Conservation (phyloP, 2,797 vertebrate species). For the Syngnathus rostellatus region DNA sequence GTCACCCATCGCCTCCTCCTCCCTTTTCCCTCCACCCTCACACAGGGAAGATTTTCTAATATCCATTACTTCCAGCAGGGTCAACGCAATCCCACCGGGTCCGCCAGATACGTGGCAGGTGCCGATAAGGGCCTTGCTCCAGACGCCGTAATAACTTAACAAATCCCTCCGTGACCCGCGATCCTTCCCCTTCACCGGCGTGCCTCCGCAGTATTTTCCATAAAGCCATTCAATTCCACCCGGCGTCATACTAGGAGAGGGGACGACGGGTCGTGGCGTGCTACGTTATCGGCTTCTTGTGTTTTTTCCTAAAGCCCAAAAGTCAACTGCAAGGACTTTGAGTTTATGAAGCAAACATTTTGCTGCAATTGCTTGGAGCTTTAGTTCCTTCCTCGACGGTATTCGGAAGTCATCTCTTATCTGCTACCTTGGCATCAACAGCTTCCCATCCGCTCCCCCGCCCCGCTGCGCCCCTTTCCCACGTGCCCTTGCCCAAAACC, state of each 20-base stretch:
- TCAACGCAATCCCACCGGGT: conserved; percentile 72
- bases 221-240: conserved; percentile 69
- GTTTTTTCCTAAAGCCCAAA: not conserved
- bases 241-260: conserved; percentile 56
- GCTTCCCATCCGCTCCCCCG: not conserved
- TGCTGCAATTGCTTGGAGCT: too few species aligned
- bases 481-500: conserved; percentile 34
- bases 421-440: not conserved
- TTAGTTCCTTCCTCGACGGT: not conserved
- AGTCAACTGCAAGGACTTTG: not conserved
- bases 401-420: not conserved
- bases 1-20: conserved; percentile 44
- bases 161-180: conserved; percentile 74
- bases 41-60: conserved; percentile 73
- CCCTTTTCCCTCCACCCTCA: conserved; percentile 27
- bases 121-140: conserved; percentile 72
- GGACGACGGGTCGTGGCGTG: conserved; percentile 13
- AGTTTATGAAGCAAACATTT: not conserved
- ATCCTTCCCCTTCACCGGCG: conserved; percentile 58
- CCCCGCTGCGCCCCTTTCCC: conserved; percentile 41
- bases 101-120: conserved; percentile 70
- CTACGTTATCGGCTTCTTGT: conserved; percentile 4
- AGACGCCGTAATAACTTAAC: conserved; percentile 76
- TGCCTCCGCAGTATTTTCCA: conserved; percentile 65
- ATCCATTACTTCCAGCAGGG: conserved; percentile 77